Conservation (phyloP, 2,113 vertebrate species). For the Centropus unirufus region DNA sequence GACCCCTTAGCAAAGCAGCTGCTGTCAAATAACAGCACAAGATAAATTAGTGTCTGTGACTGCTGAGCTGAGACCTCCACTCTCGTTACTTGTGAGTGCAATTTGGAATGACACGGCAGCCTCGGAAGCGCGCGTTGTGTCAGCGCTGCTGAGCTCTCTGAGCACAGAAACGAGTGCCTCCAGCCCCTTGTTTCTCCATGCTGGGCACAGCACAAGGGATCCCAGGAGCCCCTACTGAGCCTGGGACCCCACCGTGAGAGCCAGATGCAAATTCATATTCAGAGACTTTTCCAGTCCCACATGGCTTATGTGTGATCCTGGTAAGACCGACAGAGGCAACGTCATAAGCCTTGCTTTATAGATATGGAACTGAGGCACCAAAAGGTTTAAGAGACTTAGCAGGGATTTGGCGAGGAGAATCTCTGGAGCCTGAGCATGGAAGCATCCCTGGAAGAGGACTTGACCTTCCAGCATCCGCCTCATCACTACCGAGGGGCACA, state of each 20-base stretch:
- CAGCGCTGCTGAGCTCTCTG: background rate
- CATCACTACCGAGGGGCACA: background rate
- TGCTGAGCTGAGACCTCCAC: background rate
- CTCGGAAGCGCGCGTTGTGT: background rate
- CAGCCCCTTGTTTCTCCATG: background rate
- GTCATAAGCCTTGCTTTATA: background rate
- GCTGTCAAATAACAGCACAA: background rate
- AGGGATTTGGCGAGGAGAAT: background rate
- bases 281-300: background rate
- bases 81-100: fast-evolving
- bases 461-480: background rate
- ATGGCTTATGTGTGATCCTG: background rate
- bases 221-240: background rate
- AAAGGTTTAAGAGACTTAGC: conserved; percentile 4
- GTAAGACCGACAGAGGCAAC: background rate
- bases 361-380: background rate
- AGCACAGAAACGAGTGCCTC: background rate
- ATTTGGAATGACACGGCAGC: background rate
- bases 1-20: background rate
- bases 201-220: background rate
- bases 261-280: background rate
- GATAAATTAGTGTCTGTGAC: background rate
- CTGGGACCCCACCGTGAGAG: background rate
- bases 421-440: background rate
- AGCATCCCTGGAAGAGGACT: background rate